Percentiles rank a stretch among this genome's conserved stretches.
phyloP scores from a whole-genome alignment of 2,797 vertebrate species.

The Poeciliopsis gracilis region DNA sequence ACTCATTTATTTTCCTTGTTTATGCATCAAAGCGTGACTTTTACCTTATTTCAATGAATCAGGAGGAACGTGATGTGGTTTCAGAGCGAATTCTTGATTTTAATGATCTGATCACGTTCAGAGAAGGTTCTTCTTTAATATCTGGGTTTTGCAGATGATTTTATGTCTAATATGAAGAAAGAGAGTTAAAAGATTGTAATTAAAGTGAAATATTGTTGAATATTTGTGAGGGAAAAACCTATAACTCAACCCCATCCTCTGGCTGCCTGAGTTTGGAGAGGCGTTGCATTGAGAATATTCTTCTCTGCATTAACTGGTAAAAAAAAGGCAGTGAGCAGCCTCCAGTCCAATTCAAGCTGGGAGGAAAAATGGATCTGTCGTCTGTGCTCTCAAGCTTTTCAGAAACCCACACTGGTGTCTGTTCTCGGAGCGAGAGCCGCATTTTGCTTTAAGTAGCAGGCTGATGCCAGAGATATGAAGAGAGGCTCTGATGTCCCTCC shows the following conservation, averaged over 20 bases:
- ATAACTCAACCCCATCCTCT: neutral
- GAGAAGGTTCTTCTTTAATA: neutral
- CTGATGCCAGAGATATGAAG: conserved; percentile 42
- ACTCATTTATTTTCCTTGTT: neutral
- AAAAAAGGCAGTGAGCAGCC: conserved; percentile 25
- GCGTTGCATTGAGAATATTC: conserved; percentile 13
- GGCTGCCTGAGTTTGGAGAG: neutral
- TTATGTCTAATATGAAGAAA: neutral
- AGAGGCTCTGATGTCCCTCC: conserved; percentile 31
- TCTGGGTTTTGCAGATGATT: conserved; percentile 6
- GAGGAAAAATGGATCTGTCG: conserved; percentile 33
- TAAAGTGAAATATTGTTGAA: no score
- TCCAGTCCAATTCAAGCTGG: conserved; percentile 36
- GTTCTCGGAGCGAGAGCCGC: conserved; percentile 22
- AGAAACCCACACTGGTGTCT: conserved; percentile 32
- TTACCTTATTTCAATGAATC: neutral
- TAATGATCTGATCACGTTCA: neutral
- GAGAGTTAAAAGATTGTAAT: no score
- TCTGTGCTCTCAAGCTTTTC: conserved; percentile 48
- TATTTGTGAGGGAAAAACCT: neutral
- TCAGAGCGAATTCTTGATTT: neutral
- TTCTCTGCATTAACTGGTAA: conserved; percentile 25
- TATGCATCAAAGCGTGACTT: neutral
- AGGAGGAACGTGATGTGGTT: neutral
- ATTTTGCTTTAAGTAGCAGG: conserved; percentile 43